A percentile compares a stretch with the other conserved stretches of the same genome.
These are phyloP conservation scores for Meteorus colon DNA, from an alignment of 2,888 invertebrate species.

Conservation along the genomic window DNA sequence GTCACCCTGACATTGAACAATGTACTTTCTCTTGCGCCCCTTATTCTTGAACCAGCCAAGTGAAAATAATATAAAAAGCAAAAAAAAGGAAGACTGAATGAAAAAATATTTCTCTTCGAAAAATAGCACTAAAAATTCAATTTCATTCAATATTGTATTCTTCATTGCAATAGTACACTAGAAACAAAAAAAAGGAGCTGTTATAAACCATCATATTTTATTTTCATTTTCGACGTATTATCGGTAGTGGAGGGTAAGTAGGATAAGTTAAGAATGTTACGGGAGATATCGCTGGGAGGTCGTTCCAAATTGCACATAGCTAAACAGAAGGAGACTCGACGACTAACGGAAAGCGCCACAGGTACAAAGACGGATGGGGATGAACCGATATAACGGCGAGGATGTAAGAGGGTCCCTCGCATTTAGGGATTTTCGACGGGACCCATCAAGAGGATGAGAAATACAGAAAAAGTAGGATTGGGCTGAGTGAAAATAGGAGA, in stretches of 20 bases:
- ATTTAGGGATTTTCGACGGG: constrained; percentile 65
- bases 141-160: not conserved
- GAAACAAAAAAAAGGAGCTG: not conserved
- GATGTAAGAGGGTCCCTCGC: constrained; percentile 56
- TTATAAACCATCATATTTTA: not conserved
- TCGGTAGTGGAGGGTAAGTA: not conserved
- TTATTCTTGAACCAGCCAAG: not conserved
- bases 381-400: constrained; percentile 48
- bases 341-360: constrained; percentile 38
- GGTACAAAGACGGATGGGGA: constrained; percentile 16
- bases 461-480: not conserved
- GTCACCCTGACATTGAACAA: constrained; percentile 45
- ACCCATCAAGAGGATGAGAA: constrained; percentile 48
- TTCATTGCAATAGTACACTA: not conserved
- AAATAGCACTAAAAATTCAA: not conserved
- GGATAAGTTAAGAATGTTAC: constrained; percentile 23
- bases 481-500: constrained; percentile 36
- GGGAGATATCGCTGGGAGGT: not conserved
- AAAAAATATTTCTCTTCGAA: not conserved
- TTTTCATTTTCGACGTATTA: not conserved
- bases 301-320: constrained; percentile 37
- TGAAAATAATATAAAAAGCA: not conserved
- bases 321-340: constrained; percentile 43
- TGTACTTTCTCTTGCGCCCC: constrained; percentile 8
- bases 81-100: not conserved